Evolutionary conservation across 1,140 invertebrate species (phyloP).

Genomic region (Odontomachus brunneus): DNA sequence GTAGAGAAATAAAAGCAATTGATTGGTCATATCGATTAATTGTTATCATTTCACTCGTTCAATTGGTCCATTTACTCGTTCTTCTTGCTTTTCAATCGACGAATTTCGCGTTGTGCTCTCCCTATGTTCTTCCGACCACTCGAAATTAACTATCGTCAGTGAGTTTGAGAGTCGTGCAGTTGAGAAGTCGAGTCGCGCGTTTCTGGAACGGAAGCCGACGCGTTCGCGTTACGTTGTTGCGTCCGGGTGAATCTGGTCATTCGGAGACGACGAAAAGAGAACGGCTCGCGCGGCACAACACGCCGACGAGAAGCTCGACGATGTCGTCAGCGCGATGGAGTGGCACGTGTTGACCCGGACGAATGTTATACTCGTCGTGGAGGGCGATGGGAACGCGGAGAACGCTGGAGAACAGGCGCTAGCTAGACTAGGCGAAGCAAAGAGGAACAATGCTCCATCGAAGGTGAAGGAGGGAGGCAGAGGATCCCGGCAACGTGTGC

Average conservation of each 20-base stretch:
- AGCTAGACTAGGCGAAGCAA: slow-evolving; percentile 12
- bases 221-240: background rate
- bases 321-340: background rate
- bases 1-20: too few relatives aligned
- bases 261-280: background rate
- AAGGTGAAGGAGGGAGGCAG: slow-evolving; percentile 24
- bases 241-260: background rate
- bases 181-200: background rate
- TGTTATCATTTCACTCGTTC: too few relatives aligned
- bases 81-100: too few relatives aligned
- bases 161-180: background rate
- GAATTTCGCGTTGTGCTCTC: too few relatives aligned
- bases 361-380: background rate
- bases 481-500: slow-evolving; percentile 59
- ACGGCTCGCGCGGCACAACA: too few relatives aligned
- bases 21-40: too few relatives aligned
- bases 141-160: background rate
- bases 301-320: background rate
- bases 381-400: background rate
- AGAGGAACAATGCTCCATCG: slow-evolving; percentile 46
- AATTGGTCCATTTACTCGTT: too few relatives aligned
- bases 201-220: slow-evolving; percentile 2
- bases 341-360: background rate
- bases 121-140: too few relatives aligned
- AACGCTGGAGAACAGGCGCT: slow-evolving; percentile 48